Evolutionary conservation across 2,113 vertebrate genomes (phyloP).

Genomic region (Laterallus jamaicensis): DNA sequence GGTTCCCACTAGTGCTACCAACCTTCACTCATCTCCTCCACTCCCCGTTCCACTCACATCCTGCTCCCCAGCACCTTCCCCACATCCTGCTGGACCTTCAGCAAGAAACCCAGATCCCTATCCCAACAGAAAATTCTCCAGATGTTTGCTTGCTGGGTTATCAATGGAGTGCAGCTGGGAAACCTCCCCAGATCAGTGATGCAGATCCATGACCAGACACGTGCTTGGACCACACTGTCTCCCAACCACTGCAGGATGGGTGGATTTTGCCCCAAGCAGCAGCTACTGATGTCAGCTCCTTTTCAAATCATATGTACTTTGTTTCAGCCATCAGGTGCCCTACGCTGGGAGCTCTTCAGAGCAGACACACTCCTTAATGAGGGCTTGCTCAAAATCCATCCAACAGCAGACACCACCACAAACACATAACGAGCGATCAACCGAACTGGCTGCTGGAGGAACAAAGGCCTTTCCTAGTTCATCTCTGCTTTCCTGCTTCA

Average conservation of each 20-base stretch:
- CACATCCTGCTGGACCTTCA: background rate
- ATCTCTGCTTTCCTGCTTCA: background rate
- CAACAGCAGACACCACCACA: background rate
- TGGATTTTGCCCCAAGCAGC: background rate
- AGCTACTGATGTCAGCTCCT: background rate
- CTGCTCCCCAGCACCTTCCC: background rate
- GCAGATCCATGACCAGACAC: background rate
- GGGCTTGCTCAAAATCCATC: background rate
- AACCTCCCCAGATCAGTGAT: no score
- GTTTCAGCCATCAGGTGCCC: background rate
- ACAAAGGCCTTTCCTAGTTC: background rate
- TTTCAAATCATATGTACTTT: background rate
- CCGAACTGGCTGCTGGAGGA: background rate
- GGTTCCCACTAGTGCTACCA: background rate
- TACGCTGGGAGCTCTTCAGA: background rate
- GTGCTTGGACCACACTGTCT: accelerated
- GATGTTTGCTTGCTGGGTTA: background rate
- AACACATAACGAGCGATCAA: background rate
- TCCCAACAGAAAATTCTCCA: background rate
- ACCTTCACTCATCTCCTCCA: background rate
- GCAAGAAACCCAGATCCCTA: background rate
- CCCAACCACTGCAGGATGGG: accelerated
- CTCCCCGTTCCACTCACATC: accelerated
- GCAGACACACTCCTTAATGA: background rate
- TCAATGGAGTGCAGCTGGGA: background rate